Conservation (phyloP, 2,113 vertebrate species). For the Dicentrarchus labrax region DNA sequence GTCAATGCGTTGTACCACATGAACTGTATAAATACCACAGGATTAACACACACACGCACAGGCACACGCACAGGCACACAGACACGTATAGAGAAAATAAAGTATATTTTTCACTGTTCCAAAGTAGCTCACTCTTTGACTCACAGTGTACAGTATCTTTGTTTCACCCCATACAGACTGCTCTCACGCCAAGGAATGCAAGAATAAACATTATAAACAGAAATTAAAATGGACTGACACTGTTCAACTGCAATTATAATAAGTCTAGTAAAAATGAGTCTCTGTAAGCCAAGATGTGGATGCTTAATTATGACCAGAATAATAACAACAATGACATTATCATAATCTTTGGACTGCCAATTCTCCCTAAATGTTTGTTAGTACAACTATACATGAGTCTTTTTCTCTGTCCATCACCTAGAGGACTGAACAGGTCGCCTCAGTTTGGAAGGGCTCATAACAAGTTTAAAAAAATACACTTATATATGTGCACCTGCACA, state of each 20-base stretch:
- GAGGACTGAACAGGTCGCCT: constrained; percentile 31
- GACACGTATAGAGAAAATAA: constrained; percentile 58
- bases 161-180: constrained; percentile 31
- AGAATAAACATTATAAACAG: constrained; percentile 34
- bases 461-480: constrained; percentile 32
- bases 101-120: constrained; percentile 51
- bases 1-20: constrained; percentile 93
- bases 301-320: constrained; percentile 64
- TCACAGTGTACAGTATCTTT: constrained; percentile 55
- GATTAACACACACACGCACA: constrained; percentile 24
- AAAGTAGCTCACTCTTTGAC: constrained; percentile 29
- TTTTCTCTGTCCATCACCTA: constrained; percentile 22
- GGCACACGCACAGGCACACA: constrained; percentile 52
- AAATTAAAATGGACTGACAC: constrained; percentile 36
- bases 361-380: constrained; percentile 85
- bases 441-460: constrained; percentile 32
- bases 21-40: constrained; percentile 91
- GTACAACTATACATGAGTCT: constrained; percentile 85
- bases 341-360: constrained; percentile 93
- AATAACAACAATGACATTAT: constrained; percentile 54
- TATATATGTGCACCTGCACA: constrained; percentile 49
- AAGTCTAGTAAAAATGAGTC: constrained; percentile 10
- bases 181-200: constrained; percentile 57
- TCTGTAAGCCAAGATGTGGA: constrained; percentile 58
- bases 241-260: constrained; percentile 28